Base-by-base conservation (phyloP, 1,140 invertebrate genomes). In the Papilio aristodemus region DNA sequence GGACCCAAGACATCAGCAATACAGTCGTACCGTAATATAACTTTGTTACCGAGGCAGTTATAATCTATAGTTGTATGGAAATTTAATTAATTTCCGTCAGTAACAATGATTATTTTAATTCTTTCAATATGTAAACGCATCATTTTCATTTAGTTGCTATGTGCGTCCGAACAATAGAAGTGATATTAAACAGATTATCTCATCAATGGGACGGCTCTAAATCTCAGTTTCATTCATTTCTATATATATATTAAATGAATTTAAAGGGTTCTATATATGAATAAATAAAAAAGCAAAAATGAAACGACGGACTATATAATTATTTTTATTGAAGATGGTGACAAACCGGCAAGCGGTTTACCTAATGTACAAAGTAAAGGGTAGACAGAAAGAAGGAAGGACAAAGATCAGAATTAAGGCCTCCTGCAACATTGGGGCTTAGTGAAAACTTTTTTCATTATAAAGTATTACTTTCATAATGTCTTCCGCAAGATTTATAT, bases 151-250 rank as follows among this genome's bases (percentile, higher is more conserved):
- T 7, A 46, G 43, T 50, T 22, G n/a, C n/a, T n/a, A n/a, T n/a
- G n/a, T n/a, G n/a, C n/a, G n/a, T n/a, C n/a, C n/a, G n/a, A n/a
- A n/a, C 10, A 54, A 54, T 54, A 25, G 22, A 54, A 25, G 9
- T 54, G 19, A 54, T 54, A 54, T 54, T 54, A 22, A 54, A 54
- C 8, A 13, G 46, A 54, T 54, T 54, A 22, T 46, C 43, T 46
- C 43, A 19, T 54, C 46, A 54, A 54, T 54, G 10, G 1, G 3
- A 19, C 22, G 11, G 43, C 17, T 17, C 46, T 54, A 54, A 17
- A 22, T 54, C 3, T 54, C 9, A 17, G 6, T 19, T 54, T 25
- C 10, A 54, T 25, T 54, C 46, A 50, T 50, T 50, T 50, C 46
- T 3, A 54, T 19, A 6, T 3, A 3, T 32, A 54, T 19, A 46